Evolutionary conservation across 2,113 vertebrate species (phyloP).

Genomic region (Indicator maculatus): DNA sequence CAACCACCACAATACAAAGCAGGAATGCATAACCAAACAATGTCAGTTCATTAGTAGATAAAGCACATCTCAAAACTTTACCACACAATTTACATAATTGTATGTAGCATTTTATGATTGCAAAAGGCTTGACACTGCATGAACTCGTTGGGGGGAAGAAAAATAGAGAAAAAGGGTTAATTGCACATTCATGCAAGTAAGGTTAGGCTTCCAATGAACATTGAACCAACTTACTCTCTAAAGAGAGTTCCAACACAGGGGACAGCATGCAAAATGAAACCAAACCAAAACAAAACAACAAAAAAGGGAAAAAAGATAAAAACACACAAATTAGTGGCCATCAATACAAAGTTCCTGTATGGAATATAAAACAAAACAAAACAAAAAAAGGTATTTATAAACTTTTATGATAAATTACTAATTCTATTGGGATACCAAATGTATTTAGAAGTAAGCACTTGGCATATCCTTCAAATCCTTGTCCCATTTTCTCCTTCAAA

Average conservation of each 20-base stretch:
- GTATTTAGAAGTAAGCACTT: constrained; percentile 26
- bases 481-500: constrained; percentile 1
- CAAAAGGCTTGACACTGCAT: constrained; percentile 79
- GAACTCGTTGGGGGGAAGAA: constrained; percentile 75
- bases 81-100: constrained; percentile 68
- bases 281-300: constrained; percentile 69
- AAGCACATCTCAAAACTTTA: constrained; percentile 80
- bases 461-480: background rate
- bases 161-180: constrained; percentile 80
- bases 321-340: constrained; percentile 87
- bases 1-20: constrained; percentile 80
- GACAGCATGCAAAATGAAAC: constrained; percentile 84
- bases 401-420: constrained; percentile 56
- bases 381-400: constrained; percentile 71
- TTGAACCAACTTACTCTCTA: constrained; percentile 98
- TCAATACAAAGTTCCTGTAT: constrained; percentile 79
- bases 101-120: constrained; percentile 76
- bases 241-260: constrained; percentile 92
- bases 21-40: constrained; percentile 79
- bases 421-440: constrained; percentile 48
- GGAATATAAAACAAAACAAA: constrained; percentile 71
- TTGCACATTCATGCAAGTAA: constrained; percentile 82
- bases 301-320: constrained; percentile 79
- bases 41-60: constrained; percentile 81
- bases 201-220: constrained; percentile 80